Conservation (phyloP, 2,797 vertebrate genomes). For the Limnodromus scolopaceus region DNA sequence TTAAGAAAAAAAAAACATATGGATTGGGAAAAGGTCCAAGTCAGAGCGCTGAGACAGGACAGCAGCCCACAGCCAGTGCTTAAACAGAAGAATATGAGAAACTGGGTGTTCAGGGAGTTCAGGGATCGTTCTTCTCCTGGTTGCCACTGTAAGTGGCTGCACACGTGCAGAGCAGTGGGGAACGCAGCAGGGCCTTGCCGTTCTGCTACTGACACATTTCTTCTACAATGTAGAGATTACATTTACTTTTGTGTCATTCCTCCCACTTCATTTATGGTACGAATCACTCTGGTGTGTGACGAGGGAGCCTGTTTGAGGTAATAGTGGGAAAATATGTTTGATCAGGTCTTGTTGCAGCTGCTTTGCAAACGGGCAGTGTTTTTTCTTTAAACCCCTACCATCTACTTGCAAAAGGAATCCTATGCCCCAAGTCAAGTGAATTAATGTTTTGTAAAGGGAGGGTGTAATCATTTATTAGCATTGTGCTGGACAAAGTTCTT, state of each 20-base stretch:
- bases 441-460: conserved; percentile 47
- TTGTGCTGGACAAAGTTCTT: conserved; percentile 59
- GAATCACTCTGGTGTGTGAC: rapidly evolving
- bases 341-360: neutral
- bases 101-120: neutral
- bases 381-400: neutral
- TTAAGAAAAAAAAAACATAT: neutral
- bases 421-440: conserved; percentile 26
- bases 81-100: rapidly evolving
- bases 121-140: neutral
- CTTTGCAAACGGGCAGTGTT: neutral
- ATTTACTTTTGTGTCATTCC: rapidly evolving
- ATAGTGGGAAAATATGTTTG: neutral
- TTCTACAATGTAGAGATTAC: neutral
- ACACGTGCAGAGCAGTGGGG: neutral
- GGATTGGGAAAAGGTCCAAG: neutral
- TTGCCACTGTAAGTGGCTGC: rapidly evolving
- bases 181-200: neutral
- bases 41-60: neutral
- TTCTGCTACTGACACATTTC: neutral
- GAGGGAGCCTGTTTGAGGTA: neutral
- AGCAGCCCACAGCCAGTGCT: neutral
- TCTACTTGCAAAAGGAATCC: neutral
- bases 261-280: neutral
- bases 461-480: conserved; percentile 54